A percentile compares a stretch with the other conserved stretches of the same genome.
These are phyloP conservation scores for Mormyrus lacerda DNA, from an alignment of 2,113 vertebrate genomes.

Conservation along the genomic window DNA sequence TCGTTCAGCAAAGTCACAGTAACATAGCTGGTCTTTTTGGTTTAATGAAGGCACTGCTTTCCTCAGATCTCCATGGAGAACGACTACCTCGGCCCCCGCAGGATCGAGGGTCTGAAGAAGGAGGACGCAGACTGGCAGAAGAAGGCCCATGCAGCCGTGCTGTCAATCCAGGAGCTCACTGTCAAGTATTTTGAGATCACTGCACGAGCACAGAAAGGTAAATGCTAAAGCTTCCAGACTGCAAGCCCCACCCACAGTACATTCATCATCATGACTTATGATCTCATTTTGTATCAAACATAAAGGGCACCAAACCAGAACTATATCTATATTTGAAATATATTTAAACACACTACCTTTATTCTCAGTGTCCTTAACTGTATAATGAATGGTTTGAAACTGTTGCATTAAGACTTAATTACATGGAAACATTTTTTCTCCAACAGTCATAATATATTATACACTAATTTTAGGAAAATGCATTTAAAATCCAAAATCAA, in stretches of 20 bases:
- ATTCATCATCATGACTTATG: not conserved
- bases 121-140: constrained; percentile 94
- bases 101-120: constrained; percentile 81
- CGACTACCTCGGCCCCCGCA: constrained; percentile 89
- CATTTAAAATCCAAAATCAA: not conserved
- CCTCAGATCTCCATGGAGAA: constrained; percentile 89
- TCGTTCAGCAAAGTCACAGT: not conserved
- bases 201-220: constrained; percentile 89
- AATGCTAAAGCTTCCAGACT: constrained; percentile 14
- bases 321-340: not conserved
- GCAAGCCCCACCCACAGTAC: not conserved
- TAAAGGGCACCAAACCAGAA: not conserved
- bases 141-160: constrained; percentile 86
- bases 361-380: not conserved
- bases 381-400: not conserved
- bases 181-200: constrained; percentile 98
- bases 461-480: not conserved
- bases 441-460: not conserved
- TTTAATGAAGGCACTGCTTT: constrained; percentile 13
- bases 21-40: not conserved
- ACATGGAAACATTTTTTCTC: not conserved
- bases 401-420: not conserved
- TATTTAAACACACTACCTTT: not conserved
- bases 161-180: constrained; percentile 93
- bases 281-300: not conserved